Evolutionary conservation across 1,140 invertebrate genomes (phyloP).

Genomic region (Hycleus phaleratus): DNA sequence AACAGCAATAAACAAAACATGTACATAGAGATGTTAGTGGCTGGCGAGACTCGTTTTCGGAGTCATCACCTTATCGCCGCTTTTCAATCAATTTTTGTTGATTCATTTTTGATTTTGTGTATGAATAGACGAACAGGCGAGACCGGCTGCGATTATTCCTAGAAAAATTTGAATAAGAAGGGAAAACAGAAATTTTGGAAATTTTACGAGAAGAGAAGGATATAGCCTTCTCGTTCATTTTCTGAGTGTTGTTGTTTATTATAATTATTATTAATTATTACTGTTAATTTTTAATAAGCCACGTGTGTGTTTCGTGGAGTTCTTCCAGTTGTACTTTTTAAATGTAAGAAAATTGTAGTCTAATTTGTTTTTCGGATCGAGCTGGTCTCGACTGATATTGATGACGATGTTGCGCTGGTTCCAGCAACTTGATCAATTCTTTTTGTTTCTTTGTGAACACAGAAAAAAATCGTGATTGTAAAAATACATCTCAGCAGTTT

Average conservation of each 20-base stretch:
- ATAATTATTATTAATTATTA: constrained; percentile 6
- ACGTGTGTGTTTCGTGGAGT: constrained; percentile 13
- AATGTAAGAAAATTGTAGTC: background rate
- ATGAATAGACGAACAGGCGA: background rate
- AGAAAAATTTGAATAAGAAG: constrained; percentile 12
- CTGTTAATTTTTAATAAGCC: constrained; percentile 1
- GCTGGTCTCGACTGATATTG: constrained; percentile 27
- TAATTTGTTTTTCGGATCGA: constrained; percentile 20
- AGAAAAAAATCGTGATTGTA: no score
- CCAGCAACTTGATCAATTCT: constrained; percentile 28
- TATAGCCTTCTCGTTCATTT: constrained; percentile 29
- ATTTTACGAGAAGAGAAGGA: constrained; percentile 25
- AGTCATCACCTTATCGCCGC: constrained; percentile 1
- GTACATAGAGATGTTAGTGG: constrained; percentile 1
- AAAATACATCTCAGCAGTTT: constrained; percentile 29
- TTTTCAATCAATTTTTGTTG: no score
- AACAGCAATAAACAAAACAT: constrained; percentile 1
- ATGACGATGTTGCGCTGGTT: constrained; percentile 22
- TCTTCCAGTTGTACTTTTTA: background rate
- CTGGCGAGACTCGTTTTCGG: constrained; percentile 5
- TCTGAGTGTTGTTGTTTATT: constrained; percentile 32
- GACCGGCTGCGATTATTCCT: constrained; percentile 11
- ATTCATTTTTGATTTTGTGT: background rate
- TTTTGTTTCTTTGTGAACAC: constrained; percentile 17
- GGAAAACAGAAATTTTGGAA: background rate